Evolutionary conservation across 2,888 invertebrate species (phyloP).

Genomic region (Tenthredo amoena): DNA sequence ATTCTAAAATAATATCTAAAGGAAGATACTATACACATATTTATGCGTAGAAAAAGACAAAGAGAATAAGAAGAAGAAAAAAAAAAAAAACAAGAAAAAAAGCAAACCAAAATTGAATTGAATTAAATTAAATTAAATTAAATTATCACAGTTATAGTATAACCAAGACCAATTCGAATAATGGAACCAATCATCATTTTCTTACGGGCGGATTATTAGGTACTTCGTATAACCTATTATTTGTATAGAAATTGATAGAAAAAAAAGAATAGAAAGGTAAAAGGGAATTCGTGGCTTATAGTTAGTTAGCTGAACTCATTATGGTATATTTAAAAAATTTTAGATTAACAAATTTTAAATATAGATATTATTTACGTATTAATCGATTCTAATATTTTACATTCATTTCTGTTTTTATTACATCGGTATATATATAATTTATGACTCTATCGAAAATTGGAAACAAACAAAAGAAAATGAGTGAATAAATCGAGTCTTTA

Average conservation of each 20-base stretch:
- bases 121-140: background rate
- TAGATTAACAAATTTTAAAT: slow-evolving; percentile 1
- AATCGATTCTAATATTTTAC: background rate
- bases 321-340: background rate
- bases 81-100: background rate
- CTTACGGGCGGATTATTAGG: background rate
- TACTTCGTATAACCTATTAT: background rate
- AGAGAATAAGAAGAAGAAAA: background rate
- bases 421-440: background rate
- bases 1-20: slow-evolving; percentile 23
- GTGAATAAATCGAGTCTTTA: background rate
- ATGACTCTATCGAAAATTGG: background rate
- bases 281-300: slow-evolving; percentile 48
- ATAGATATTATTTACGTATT: background rate
- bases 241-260: background rate
- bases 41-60: background rate
- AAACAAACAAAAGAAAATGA: background rate
- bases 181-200: slow-evolving; percentile 17
- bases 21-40: background rate
- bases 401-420: background rate
- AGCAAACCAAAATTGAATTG: background rate
- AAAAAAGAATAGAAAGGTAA: slow-evolving; percentile 21
- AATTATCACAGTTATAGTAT: background rate
- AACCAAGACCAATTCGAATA: slow-evolving; percentile 39
- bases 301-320: slow-evolving; percentile 4